Evolutionary conservation across 2,888 invertebrate genomes (phyloP), one percentile per base, ranked within the genome.

Genomic region (Heliconius charithonia): DNA sequence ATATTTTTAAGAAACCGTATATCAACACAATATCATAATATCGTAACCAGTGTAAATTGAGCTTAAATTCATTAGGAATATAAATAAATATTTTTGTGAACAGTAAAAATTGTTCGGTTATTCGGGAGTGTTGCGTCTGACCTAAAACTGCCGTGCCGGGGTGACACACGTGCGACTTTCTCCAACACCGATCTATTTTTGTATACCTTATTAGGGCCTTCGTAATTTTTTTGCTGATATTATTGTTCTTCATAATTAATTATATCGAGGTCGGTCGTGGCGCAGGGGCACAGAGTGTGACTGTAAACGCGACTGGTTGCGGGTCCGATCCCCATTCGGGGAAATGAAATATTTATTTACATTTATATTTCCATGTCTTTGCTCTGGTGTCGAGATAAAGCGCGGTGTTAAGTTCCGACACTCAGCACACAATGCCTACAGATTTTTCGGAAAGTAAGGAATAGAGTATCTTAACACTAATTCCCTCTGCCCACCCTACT

Each of bases 81-180:
- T 81, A 78, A 83, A 83, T 82, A 83, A 51, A 51, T 51, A 16
- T 19, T 81, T 83, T 74, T 78, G 75, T 79, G 75, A 79, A 81
- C 80, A 77, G 75, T 80, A 76, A 82, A 83, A 82, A 74, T 78
- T 75, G 76, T 81, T 87, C 81, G 89, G 87, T 87, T 69, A 90
- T 92, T 88, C 88, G 86, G 88, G 88, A 91, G 25, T 37, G 88
- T 89, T 89, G 86, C 87, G 86, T 83, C 89, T 92, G 93, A 94
- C 93, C 93, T 86, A 93, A 93, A 93, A 93, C 90, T 92, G 93
- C 91, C 92, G 87, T 92, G 93, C 91, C 92, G 87, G 83, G 80
- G 85, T 85, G 86, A 86, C 85, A 86, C 87, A 82, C 88, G 89
- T 90, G 91, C 91, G 91, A 90, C 92, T 93, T 93, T 93, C 92